Conservation (phyloP, 2,797 vertebrate genomes). For the Eutrigla gurnardus region DNA sequence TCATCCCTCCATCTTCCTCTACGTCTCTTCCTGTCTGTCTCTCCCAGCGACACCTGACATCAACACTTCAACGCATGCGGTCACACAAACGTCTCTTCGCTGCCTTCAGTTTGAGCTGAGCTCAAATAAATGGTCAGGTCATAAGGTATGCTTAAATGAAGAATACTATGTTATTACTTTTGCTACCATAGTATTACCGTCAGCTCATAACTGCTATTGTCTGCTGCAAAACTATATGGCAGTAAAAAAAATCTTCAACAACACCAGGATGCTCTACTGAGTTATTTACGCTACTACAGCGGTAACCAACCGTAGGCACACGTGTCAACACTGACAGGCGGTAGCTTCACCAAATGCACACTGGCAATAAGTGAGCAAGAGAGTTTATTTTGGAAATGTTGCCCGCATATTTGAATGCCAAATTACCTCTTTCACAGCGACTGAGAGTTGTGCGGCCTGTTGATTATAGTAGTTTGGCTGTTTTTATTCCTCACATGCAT, state of each 20-base stretch:
- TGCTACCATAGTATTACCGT: conserved; percentile 51
- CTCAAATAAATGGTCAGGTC: conserved; percentile 45
- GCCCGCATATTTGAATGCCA: no score
- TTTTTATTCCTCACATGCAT: no score
- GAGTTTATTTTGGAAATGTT: no score
- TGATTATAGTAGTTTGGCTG: no score
- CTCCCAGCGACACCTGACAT: conserved; percentile 15
- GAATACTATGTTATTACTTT: conserved; percentile 49
- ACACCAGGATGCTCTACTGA: not conserved
- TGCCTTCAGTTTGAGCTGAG: conserved; percentile 17
- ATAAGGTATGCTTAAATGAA: conserved; percentile 37
- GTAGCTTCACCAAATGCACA: no score
- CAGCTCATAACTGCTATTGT: conserved; percentile 37
- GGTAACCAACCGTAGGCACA: no score
- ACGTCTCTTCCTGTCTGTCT: not conserved
- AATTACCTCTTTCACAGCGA: no score
- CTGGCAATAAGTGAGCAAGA: no score
- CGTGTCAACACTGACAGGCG: no score
- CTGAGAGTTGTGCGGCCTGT: no score
- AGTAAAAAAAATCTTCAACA: conserved; percentile 17
- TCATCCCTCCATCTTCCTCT: conserved; percentile 34
- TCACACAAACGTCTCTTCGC: not conserved
- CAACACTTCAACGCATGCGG: conserved; percentile 2
- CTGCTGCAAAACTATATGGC: conserved; percentile 17
- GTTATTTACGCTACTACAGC: not conserved